Evolutionary conservation across 2,888 invertebrate genomes (phyloP).

Genomic region (Yponomeuta sedellus): DNA sequence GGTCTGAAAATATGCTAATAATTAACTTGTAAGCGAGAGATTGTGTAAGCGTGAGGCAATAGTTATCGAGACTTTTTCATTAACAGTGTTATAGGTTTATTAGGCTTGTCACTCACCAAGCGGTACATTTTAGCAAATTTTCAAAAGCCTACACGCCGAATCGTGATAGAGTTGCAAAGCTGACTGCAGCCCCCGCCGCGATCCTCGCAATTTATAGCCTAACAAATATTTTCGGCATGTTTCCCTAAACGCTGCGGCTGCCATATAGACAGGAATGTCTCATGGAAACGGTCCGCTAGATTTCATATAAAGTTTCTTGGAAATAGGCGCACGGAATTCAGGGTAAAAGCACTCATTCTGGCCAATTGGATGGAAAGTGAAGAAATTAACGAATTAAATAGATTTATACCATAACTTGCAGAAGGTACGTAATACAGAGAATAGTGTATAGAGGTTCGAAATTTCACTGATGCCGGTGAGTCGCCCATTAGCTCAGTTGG

Average conservation of each 20-base stretch:
- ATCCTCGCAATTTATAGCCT: slow-evolving; percentile 34
- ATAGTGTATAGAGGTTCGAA: too few relatives aligned
- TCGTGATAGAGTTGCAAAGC: slow-evolving; percentile 4
- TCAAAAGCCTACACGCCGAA: slow-evolving; percentile 22
- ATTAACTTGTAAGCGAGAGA: too few relatives aligned
- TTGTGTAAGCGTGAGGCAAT: too few relatives aligned
- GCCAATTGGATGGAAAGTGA: not conserved
- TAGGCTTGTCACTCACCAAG: slow-evolving; percentile 36
- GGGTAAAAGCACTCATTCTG: not conserved
- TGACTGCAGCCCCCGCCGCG: slow-evolving; percentile 14
- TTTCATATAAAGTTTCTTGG: slow-evolving; percentile 1
- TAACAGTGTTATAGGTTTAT: too few relatives aligned
- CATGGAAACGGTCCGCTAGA: not conserved
- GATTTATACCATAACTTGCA: too few relatives aligned
- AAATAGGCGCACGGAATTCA: slow-evolving; percentile 3
- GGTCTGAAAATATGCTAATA: too few relatives aligned
- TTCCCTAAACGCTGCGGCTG: slow-evolving; percentile 17
- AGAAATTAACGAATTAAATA: too few relatives aligned
- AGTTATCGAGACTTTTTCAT: too few relatives aligned
- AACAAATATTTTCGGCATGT: slow-evolving; percentile 30
- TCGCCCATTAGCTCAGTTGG: too few relatives aligned
- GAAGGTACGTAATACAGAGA: too few relatives aligned
- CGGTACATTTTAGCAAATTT: slow-evolving; percentile 38
- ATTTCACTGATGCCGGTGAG: too few relatives aligned
- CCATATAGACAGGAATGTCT: slow-evolving; percentile 30